These are phyloP conservation scores for Gallirallus australis DNA, from an alignment of 2,797 vertebrate genomes.

Conservation along the genomic window DNA sequence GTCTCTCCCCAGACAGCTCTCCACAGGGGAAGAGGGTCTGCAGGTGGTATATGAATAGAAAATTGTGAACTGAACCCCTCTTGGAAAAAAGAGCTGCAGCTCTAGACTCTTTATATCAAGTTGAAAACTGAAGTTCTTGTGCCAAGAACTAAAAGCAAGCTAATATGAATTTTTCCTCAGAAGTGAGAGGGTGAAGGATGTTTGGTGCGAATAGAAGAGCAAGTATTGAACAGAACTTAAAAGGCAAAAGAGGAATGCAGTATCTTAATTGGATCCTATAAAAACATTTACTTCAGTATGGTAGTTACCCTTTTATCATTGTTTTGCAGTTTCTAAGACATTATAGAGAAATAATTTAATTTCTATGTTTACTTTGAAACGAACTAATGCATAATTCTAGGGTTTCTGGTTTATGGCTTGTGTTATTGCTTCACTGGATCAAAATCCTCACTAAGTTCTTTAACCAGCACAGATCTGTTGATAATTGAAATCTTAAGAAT, in stretches of 20 bases:
- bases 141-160: neutral
- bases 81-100: neutral
- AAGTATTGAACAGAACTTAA: neutral
- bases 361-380: constrained; percentile 44
- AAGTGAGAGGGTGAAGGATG: neutral
- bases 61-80: neutral
- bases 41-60: neutral
- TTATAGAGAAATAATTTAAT: constrained; percentile 15
- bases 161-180: neutral
- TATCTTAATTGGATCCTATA: constrained; percentile 32
- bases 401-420: neutral
- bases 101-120: neutral
- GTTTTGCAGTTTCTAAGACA: constrained; percentile 34
- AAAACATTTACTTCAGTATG: neutral
- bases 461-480: neutral
- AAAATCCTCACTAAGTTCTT: neutral
- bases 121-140: neutral
- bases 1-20: neutral
- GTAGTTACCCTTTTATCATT: constrained; percentile 19
- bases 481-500: constrained; percentile 19
- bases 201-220: neutral
- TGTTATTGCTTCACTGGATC: neutral
- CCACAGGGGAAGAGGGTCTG: neutral
- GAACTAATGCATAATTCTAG: neutral
- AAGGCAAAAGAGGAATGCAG: neutral